Evolutionary conservation across 2,797 vertebrate species (phyloP), one percentile per base, ranked within the genome.

Genomic region (Liasis olivaceus): DNA sequence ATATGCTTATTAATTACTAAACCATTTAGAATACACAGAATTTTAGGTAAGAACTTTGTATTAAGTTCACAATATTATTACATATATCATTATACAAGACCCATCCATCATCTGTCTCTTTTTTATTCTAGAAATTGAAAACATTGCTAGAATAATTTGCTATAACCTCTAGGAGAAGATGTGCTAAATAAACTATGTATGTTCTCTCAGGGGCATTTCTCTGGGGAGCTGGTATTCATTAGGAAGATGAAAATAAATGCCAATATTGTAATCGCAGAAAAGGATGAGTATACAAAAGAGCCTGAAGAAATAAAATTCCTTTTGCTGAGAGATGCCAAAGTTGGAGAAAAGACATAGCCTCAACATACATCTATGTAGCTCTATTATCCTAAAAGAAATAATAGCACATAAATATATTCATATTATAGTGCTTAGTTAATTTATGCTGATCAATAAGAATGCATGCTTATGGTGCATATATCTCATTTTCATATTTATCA

Each of bases 261-360:
- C 1, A 94, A 96, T 97, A 94, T 95, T 93, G 93, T 95, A 95
- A 94, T 96, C 93, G 95, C 94, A 72, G 0, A 90, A 96, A 94
- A 0, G 9, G 94, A 7, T 91, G 54, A 92, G 90, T 94, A 91
- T 93, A 58, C 85, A 85, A 92, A 93, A 66, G 56, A 13, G 92
- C 90, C 66, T 93, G 91, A 94, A 89, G 47, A 59, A 95, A 96
- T 59, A 93, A 92, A 93, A 22, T 85, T 0, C 0, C 91, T 95
- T n/a, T 58, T 86, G 54, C 15, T 77, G 85, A 89, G n/a, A 69
- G 91, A 85, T 69, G 66, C 84, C 93, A 59, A 12, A 69, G 0
- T 22, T 93, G 90, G 77, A 2, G 56, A 81, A 92, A 89, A 84
- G 42, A 59, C 63, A 20, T 42, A 62, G 62, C 9, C 64, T 94